Evolutionary conservation across 2,797 vertebrate species (phyloP).

Genomic region (Nyctalus aviator): DNA sequence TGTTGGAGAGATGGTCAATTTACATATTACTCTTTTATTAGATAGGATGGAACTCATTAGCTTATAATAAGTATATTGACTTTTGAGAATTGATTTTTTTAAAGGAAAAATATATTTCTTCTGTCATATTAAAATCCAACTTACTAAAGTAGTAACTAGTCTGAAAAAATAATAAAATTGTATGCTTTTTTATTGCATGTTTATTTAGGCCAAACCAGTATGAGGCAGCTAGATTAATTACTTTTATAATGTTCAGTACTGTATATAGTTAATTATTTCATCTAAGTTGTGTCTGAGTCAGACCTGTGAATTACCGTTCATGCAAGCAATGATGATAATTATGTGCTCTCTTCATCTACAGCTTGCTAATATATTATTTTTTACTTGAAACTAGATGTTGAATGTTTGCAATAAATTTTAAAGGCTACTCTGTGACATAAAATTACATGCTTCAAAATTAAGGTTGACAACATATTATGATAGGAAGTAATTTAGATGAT

Average conservation of each 20-base stretch:
- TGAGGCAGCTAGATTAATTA: conserved; percentile 75
- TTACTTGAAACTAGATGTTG: conserved; percentile 55
- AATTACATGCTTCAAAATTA: conserved; percentile 66
- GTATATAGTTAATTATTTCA: conserved; percentile 77
- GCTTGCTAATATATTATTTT: conserved; percentile 65
- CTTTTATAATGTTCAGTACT: conserved; percentile 76
- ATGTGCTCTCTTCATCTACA: conserved; percentile 68
- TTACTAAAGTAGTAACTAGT: not conserved
- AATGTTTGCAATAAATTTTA: conserved; percentile 70
- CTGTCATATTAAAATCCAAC: conserved; percentile 46
- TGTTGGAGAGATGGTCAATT: no score
- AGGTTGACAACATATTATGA: conserved; percentile 17
- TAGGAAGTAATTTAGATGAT: conserved; percentile 47
- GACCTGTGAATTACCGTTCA: conserved; percentile 57
- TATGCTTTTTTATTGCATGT: conserved; percentile 51
- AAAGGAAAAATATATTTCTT: conserved; percentile 33
- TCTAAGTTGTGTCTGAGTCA: conserved; percentile 61
- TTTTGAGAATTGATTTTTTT: conserved; percentile 57
- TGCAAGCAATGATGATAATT: conserved; percentile 63
- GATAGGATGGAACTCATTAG: not conserved
- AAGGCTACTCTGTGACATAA: conserved; percentile 51
- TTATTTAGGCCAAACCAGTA: conserved; percentile 75
- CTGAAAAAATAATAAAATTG: conserved; percentile 62
- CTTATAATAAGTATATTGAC: not conserved
- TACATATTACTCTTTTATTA: no score